phyloP scores from a whole-genome alignment of 2,797 vertebrate species.

The Miichthys miiuy region DNA sequence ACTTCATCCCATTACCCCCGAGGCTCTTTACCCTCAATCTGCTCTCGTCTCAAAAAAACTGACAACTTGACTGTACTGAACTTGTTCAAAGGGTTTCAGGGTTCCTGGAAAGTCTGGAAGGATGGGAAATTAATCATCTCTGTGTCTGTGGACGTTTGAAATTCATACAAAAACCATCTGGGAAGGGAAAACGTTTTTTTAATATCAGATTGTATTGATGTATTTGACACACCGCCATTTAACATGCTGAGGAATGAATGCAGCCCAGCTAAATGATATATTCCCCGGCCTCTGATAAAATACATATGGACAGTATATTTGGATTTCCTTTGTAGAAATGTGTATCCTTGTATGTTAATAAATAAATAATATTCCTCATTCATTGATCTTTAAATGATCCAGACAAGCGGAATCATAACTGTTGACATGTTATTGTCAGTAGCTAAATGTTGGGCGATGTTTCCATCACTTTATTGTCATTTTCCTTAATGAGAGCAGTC shows the following conservation, averaged over 20 bases:
- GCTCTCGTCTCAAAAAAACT: constrained; percentile 71
- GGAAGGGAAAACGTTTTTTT: constrained; percentile 14
- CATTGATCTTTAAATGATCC: constrained; percentile 25
- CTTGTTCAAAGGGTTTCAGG: constrained; percentile 70
- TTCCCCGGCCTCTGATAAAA: background rate
- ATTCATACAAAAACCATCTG: constrained; percentile 19
- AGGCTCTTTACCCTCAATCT: constrained; percentile 78
- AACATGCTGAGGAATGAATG: constrained; percentile 13
- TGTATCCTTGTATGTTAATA: background rate
- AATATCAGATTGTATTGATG: constrained; percentile 11
- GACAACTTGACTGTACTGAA: constrained; percentile 72
- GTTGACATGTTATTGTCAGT: constrained; percentile 1
- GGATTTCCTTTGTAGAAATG: background rate
- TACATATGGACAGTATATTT: background rate
- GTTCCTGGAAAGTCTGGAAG: constrained; percentile 61
- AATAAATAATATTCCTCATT: background rate
- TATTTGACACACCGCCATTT: constrained; percentile 14
- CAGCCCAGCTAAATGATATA: background rate
- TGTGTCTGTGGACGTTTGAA: constrained; percentile 55
- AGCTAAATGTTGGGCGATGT: constrained; percentile 11
- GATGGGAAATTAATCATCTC: constrained; percentile 64
- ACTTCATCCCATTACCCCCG: constrained; percentile 73
- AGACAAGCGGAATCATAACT: constrained; percentile 7
- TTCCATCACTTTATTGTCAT: constrained; percentile 25
- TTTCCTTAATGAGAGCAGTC: constrained; percentile 28